phyloP scores from a whole-genome alignment of 2,113 vertebrate genomes.

The Lepisosteus osseus region DNA sequence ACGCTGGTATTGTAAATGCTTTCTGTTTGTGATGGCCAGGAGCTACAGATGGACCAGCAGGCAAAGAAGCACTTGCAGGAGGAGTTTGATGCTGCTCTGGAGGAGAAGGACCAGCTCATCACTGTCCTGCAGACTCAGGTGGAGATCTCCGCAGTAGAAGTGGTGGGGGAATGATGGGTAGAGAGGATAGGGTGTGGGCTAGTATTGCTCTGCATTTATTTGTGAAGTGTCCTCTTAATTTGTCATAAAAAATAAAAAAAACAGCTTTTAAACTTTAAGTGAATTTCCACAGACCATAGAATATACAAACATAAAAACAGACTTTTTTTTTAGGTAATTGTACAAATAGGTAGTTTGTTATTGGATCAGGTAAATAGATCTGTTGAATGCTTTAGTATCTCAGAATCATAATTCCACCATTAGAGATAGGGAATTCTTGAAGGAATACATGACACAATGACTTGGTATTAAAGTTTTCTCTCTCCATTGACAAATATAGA shows the following conservation, averaged over 20 bases:
- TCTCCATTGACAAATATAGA: not conserved
- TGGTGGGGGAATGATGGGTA: not conserved
- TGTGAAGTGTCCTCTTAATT: not conserved
- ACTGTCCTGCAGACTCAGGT: slow-evolving; percentile 94
- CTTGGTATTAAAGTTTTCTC: not conserved
- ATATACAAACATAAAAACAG: too few relatives aligned
- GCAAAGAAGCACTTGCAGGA: slow-evolving; percentile 97
- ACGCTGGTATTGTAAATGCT: not conserved
- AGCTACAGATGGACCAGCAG: slow-evolving; percentile 96
- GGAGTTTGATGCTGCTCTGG: slow-evolving; percentile 89
- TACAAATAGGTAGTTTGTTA: too few relatives aligned
- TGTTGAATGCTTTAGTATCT: too few relatives aligned
- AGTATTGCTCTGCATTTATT: not conserved
- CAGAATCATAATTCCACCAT: too few relatives aligned
- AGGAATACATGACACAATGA: too few relatives aligned
- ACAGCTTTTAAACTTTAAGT: too few relatives aligned
- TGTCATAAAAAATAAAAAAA: too few relatives aligned
- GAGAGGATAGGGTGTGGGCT: not conserved
- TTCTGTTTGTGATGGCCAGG: slow-evolving; percentile 55
- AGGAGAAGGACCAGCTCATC: slow-evolving; percentile 95
- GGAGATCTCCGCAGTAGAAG: not conserved
- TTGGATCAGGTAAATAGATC: too few relatives aligned
- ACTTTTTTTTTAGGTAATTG: too few relatives aligned
- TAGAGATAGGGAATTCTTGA: too few relatives aligned
- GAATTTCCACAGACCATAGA: too few relatives aligned